Evolutionary conservation across 2,888 invertebrate species (phyloP).

Genomic region (Plusia festucae): DNA sequence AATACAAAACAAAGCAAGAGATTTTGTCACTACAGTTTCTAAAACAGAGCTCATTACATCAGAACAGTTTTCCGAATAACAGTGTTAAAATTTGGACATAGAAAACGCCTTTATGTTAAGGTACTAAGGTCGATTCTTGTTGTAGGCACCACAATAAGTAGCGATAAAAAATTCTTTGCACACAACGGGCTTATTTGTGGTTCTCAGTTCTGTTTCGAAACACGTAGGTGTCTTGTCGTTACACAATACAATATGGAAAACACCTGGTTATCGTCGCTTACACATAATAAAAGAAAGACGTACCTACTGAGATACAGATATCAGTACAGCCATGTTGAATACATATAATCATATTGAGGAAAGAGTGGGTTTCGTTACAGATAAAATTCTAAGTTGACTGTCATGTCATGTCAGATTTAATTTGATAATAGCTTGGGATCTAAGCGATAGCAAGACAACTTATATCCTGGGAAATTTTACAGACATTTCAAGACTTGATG

Average conservation of each 20-base stretch:
- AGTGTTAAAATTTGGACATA: background rate
- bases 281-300: slow-evolving; percentile 1
- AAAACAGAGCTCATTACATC: background rate
- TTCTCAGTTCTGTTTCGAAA: background rate
- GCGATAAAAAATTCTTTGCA: slow-evolving; percentile 2
- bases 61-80: background rate
- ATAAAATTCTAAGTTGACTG: background rate
- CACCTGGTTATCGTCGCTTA: background rate
- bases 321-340: too few relatives aligned
- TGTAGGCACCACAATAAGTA: background rate
- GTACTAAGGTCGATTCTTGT: background rate
- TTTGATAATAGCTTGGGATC: background rate
- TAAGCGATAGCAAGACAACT: background rate
- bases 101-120: background rate
- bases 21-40: slow-evolving; percentile 1
- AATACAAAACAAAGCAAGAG: slow-evolving; percentile 1
- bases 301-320: background rate
- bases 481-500: too few relatives aligned
- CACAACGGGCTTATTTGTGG: background rate
- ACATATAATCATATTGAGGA: background rate
- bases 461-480: too few relatives aligned
- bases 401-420: background rate
- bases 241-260: slow-evolving; percentile 4
- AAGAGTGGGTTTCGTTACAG: background rate
- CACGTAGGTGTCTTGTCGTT: slow-evolving; percentile 2